These are phyloP conservation scores for Silurus glanis DNA, from an alignment of 2,113 vertebrate species.

Conservation along the genomic window DNA sequence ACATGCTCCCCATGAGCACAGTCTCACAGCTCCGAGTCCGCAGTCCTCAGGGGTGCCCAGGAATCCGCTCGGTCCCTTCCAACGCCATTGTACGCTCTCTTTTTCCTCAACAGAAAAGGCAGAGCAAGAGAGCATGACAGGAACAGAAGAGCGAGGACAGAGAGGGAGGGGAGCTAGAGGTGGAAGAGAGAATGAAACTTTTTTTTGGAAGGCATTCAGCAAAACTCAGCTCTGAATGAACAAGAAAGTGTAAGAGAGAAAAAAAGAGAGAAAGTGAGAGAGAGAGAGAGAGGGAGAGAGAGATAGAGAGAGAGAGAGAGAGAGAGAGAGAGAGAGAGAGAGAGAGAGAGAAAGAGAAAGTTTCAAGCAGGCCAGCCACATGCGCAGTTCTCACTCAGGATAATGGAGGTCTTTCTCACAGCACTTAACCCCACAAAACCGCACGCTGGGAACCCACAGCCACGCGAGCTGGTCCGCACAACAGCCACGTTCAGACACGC, in stretches of 20 bases:
- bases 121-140: slow-evolving; percentile 18
- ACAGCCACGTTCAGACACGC: slow-evolving; percentile 55
- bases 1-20: slow-evolving; percentile 70
- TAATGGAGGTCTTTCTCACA: slow-evolving; percentile 88
- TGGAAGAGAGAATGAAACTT: slow-evolving; percentile 64
- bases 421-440: slow-evolving; percentile 83
- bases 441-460: slow-evolving; percentile 80
- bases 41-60: slow-evolving; percentile 67
- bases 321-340: slow-evolving; percentile 58
- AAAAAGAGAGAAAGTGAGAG: slow-evolving; percentile 60
- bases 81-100: slow-evolving; percentile 64
- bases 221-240: slow-evolving; percentile 34
- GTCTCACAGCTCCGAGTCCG: slow-evolving; percentile 50
- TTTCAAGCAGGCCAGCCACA: slow-evolving; percentile 81
- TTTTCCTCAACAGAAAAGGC: slow-evolving; percentile 57
- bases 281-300: slow-evolving; percentile 60
- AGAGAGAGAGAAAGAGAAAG: slow-evolving; percentile 63
- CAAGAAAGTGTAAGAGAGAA: slow-evolving; percentile 58
- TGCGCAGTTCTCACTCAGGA: slow-evolving; percentile 95
- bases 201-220: slow-evolving; percentile 61
- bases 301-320: slow-evolving; percentile 62
- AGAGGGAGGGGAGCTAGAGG: slow-evolving; percentile 37
- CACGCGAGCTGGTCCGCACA: slow-evolving; percentile 63
- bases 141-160: slow-evolving; percentile 34
- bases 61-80: slow-evolving; percentile 67